Evolutionary conservation across 2,888 invertebrate species (phyloP), one percentile per base, ranked within the genome.

Genomic region (Cheilosia impressa): DNA sequence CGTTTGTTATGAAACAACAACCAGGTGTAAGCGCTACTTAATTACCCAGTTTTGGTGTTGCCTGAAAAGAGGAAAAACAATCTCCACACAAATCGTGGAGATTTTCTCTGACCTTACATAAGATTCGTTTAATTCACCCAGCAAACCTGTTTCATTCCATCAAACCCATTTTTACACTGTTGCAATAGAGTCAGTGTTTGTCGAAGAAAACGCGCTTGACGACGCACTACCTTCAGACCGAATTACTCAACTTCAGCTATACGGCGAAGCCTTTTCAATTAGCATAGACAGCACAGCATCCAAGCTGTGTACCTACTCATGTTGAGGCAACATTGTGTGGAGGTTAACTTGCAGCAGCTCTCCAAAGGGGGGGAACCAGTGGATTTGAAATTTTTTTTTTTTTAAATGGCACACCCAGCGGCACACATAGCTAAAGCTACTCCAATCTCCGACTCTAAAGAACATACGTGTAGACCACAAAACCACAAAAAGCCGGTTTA

Each of bases 401-500:
- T 60, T 34, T 47, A 58, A 69, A 58, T 72, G 66, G 78, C 34
- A 69, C 68, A 78, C 77, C 71, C 60, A 82, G 45, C 27, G 45
- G 31, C 60, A 68, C 62, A 72, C 41, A 62, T 27, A 52, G 31
- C 31, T 31, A 31, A 2, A 31, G 19, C 13, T 41, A 27, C 45
- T n/a, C n/a, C 6, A n/a, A 19, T 57, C 34, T 58, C 1, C 17
- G 41, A 65, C 22, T 38, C 66, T 9, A 9, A 31, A 31, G 31
- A 31, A 31, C 31, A 31, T 31, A 31, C 31, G 31, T 31, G 27
- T 22, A 73, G 65, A 55, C 77, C 53, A 77, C 68, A 62, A 77
- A 77, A 69, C 77, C 77, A 77, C 68, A 75, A 75, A 65, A 78
- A 80, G 80, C 79, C 83, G 83, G 83, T 84, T 84, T 75, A 80